Evolutionary conservation across 2,113 vertebrate species (phyloP), one percentile per base, ranked within the genome.

Genomic region (Murina feae): DNA sequence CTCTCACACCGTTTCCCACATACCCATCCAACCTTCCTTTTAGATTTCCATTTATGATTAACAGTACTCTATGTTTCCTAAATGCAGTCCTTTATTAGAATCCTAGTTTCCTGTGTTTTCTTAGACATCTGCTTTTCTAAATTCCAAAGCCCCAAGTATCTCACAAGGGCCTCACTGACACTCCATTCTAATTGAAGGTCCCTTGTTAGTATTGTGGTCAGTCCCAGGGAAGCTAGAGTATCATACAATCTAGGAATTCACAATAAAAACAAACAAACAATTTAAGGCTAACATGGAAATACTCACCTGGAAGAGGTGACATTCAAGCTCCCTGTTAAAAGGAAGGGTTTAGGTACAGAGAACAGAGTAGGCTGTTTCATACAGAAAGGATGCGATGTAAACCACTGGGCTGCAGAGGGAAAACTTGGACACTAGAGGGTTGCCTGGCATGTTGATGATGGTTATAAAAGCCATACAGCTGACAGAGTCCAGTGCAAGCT

Each of bases 41-140:
- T 55, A 84, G 55, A 84, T 63, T 94, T 95, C 28, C 79, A 32
- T 53, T 86, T 81, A 71, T 65, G 78, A 89, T 81, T 76, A 92
- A 81, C 9, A 75, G 25, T 66, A 72, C 93, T 81, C 86, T 78
- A 65, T 76, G 10, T 78, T 39, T 84, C 75, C 83, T 79, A 92
- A 84, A 68, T 63, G 20, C 30, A 55, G 39, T 37, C 51, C 13
- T 96, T 83, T 86, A 76, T 60, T 95, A 92, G 76, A 82, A 74
- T 86, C 9, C 4, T 28, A 20, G 9, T 71, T 89, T 80, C 20
- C 28, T 89, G 6, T 63, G 51, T 87, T 78, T 55, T 28, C 42
- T 86, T 82, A 58, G 47, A 84, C 42, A 47, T 81, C 86, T 92
- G 25, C 30, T 94, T 91, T 32, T 83, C 68, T 93, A 72, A 86